Evolutionary conservation across 2,797 vertebrate genomes (phyloP).

Genomic region (Gymnothorax javanicus): DNA sequence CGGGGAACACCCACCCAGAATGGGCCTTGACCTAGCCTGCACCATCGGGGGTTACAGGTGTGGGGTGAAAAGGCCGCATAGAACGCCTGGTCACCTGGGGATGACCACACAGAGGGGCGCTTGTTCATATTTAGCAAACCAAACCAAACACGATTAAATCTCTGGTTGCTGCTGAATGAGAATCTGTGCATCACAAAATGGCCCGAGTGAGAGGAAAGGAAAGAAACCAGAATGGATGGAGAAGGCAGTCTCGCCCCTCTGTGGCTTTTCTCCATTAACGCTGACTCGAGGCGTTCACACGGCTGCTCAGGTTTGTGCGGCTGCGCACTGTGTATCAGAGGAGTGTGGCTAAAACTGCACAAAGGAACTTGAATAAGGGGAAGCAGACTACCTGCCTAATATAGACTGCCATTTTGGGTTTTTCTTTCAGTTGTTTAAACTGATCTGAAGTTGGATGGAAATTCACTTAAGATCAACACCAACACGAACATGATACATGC

Average conservation of each 20-base stretch:
- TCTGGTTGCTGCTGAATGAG: conserved; percentile 2
- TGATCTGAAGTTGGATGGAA: neutral
- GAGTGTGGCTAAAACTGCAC: neutral
- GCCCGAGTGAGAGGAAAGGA: neutral
- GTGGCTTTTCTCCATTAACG: neutral
- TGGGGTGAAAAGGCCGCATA: conserved; percentile 22
- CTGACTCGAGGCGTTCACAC: conserved; percentile 14
- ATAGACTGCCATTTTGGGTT: neutral
- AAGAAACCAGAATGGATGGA: neutral
- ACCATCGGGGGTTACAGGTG: conserved; percentile 29
- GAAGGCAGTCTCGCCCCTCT: neutral
- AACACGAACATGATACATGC: neutral
- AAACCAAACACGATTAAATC: conserved; percentile 30
- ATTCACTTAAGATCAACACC: neutral
- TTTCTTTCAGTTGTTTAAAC: neutral
- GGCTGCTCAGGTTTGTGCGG: neutral
- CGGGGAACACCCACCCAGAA: conserved; percentile 32
- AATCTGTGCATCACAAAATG: neutral
- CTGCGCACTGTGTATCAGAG: neutral
- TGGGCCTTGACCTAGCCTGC: conserved; percentile 21
- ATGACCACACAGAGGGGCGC: conserved; percentile 31
- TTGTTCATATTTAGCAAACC: conserved; percentile 37
- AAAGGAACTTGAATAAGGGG: neutral
- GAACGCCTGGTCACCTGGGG: conserved; percentile 24
- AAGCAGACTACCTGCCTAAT: neutral